Percentiles rank a stretch among this genome's conserved stretches.
These are phyloP conservation scores for Proteles cristata DNA, from an alignment of 2,113 vertebrate species.

Conservation along the genomic window DNA sequence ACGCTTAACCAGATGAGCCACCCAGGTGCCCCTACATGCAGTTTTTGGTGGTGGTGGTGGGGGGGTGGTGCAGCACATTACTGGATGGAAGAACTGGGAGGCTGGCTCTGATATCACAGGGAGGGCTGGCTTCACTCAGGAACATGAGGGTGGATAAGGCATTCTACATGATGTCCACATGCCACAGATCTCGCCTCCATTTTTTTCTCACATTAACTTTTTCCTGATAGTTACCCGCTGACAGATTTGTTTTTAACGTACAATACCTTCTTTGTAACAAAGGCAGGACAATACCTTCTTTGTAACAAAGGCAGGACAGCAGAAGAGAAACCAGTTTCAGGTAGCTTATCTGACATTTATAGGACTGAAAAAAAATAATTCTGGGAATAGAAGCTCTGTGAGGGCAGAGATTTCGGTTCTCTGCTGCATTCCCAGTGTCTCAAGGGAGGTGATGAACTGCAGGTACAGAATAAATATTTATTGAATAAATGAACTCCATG, in stretches of 20 bases:
- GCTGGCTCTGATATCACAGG: accelerated
- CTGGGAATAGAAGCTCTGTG: background rate
- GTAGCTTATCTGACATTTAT: background rate
- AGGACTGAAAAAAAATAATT: background rate
- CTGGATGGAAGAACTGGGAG: background rate
- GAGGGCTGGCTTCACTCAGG: too few relatives aligned
- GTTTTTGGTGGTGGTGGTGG: background rate
- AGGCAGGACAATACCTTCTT: background rate
- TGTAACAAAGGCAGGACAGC: background rate
- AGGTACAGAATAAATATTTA: background rate
- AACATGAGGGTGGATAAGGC: background rate
- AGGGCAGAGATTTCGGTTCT: background rate
- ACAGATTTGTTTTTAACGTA: background rate
- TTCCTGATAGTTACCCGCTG: background rate
- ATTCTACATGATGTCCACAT: background rate
- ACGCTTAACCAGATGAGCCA: too few relatives aligned
- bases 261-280: background rate
- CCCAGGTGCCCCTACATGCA: background rate
- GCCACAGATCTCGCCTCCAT: background rate
- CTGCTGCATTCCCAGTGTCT: background rate
- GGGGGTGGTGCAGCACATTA: too few relatives aligned
- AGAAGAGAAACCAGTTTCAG: background rate
- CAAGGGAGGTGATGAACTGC: background rate
- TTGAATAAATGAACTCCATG: background rate
- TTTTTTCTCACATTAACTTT: background rate